Evolutionary conservation across 2,113 vertebrate genomes (phyloP).

Genomic region (Alaudala cheleensis): DNA sequence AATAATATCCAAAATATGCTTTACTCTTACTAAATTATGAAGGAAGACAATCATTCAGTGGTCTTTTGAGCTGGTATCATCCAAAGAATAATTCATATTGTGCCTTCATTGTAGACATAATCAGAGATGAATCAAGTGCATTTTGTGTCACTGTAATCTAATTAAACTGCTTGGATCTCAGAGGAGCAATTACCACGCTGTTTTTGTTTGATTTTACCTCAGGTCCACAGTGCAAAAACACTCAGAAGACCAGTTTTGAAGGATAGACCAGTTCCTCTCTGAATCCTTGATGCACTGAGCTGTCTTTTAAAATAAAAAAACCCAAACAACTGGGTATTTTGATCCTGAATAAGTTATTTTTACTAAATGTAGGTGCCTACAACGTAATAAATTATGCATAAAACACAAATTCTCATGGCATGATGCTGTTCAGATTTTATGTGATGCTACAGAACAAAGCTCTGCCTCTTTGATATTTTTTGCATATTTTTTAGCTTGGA

Average conservation of each 20-base stretch:
- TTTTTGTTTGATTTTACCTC: slow-evolving; percentile 20
- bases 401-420: neutral
- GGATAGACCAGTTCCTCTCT: neutral
- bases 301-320: neutral
- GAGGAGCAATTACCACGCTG: neutral
- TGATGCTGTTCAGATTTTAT: neutral
- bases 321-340: neutral
- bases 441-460: neutral
- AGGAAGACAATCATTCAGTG: neutral
- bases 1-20: neutral
- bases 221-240: neutral
- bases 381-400: neutral
- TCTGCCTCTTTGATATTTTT: neutral
- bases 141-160: neutral
- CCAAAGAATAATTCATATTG: neutral
- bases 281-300: neutral
- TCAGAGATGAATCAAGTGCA: neutral
- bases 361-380: neutral
- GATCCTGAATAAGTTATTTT: neutral
- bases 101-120: neutral
- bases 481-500: neutral
- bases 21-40: neutral
- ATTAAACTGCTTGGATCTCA: slow-evolving; percentile 26
- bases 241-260: neutral
- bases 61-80: neutral